Evolutionary conservation across 2,888 invertebrate genomes (phyloP), one percentile per base, ranked within the genome.

Genomic region (Agonum fuliginosum): DNA sequence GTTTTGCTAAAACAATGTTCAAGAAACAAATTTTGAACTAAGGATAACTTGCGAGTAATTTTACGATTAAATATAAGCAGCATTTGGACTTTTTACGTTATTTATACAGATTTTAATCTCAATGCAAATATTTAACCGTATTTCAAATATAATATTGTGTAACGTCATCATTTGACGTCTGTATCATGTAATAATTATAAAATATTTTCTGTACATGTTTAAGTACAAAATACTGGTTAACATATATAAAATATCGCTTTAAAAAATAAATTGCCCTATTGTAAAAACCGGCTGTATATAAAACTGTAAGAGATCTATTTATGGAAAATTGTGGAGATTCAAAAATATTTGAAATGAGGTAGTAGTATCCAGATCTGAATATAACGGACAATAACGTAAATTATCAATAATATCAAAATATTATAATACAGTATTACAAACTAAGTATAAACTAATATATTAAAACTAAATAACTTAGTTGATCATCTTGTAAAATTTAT

Each of bases 191-290:
- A 51, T 51, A 51, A 58, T 30, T 58, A 58, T 58, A 30, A 62
- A 62, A 62, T 62, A 62, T 30, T 62, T 62, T 75, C 65, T 67
- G 43, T 65, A 74, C 62, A 74, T 19, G 48, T 37, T 43, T 70
- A 51, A 70, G 70, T 77, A 77, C 70, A 77, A 77, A 76, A 77
- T 77, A 77, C 54, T 77, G 77, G 77, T 77, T 69, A 77, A 70
- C 77, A 77, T 69, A 70, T 70, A 77, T 77, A 77, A 70, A 77
- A 70, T 54, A 77, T 76, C 54, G 62, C 30, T 74, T 74, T 67
- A 67, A 77, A 77, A 77, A 77, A 70, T 54, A 77, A 77, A 51
- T 77, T 77, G 43, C 48, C 37, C 43, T 67, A 67, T 75, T 75
- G 70, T 70, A 77, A 51, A n/a, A 77, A 77, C 54, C 58, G 54